Evolutionary conservation across 1,140 invertebrate genomes (phyloP).

Genomic region (Zaprionus ghesquierei): DNA sequence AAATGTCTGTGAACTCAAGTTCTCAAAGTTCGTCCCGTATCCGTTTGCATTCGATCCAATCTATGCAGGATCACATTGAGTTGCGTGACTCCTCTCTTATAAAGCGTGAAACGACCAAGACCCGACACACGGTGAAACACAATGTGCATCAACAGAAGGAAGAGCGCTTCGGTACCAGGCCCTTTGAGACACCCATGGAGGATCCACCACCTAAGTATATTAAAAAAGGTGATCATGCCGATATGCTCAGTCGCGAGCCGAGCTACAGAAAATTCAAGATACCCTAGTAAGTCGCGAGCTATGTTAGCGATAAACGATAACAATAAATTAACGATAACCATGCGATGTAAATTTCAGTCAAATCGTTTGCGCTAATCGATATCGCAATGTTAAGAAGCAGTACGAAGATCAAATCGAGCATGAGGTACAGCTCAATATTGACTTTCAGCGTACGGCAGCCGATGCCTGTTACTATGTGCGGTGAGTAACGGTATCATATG

Average conservation of each 20-base stretch:
- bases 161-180: not conserved
- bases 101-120: too few relatives aligned
- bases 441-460: not conserved
- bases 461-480: not conserved
- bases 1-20: too few relatives aligned
- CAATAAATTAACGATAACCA: not conserved
- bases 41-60: too few relatives aligned
- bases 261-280: not conserved
- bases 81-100: too few relatives aligned
- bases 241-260: not conserved
- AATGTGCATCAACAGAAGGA: too few relatives aligned
- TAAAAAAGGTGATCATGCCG: not conserved
- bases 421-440: not conserved
- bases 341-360: not conserved
- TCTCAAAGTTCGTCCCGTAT: too few relatives aligned
- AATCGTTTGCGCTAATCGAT: not conserved
- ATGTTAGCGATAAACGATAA: not conserved
- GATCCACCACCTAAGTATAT: not conserved
- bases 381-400: not conserved
- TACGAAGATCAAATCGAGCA: not conserved
- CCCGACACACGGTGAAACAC: too few relatives aligned
- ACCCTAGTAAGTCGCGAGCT: not conserved
- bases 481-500: not conserved
- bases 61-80: too few relatives aligned
- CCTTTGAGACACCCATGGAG: not conserved